Evolutionary conservation across 2,888 invertebrate species (phyloP), one percentile per base, ranked within the genome.

Genomic region (Epirrhoe alternata): DNA sequence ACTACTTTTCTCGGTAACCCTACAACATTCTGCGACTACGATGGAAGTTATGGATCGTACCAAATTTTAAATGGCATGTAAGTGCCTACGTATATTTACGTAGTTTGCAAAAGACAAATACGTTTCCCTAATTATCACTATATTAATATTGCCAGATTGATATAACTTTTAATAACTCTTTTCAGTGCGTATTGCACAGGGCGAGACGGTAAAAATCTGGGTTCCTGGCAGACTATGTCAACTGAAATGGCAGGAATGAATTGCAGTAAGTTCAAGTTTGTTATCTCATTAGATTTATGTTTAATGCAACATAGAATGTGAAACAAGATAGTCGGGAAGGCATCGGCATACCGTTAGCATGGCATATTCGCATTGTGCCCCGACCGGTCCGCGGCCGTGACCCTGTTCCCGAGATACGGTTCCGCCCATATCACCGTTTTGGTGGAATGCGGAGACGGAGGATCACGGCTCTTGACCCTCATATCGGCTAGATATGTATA

Each of bases 1-100:
- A 95, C 95, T 3, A 85, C 76, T 16, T 91, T 94, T 75, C 86
- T 94, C 31, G 94, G 94, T 60, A 89, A 94, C 67, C 91, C 93
- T 17, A 82, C 84, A 50, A 85, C 94, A 5, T 85, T 90, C 69
- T 96, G 96, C 79, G 95, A 95, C 78, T 95, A 93, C 70, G 96
- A 96, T 80, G 96, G 96, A 14, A 94, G 94, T 73, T 96, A 94
- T 79, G 95, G 95, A 16, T 80, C 89, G 47, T 94, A 91, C 77
- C 93, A 91, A 77, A 90, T 95, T 66, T 72, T 75, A 62, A 93
- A 92, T 70, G 94, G 94, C 78, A 88, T 91, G 95, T 95, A 89
- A 93, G 94, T n/a, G n/a, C n/a, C n/a, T n/a, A n/a, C n/a, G n/a
- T n/a, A n/a, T n/a, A n/a, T n/a, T n/a, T 87, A 64, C 30, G 30